Evolutionary conservation across 2,797 vertebrate species (phyloP).

Genomic region (Alauda arvensis): DNA sequence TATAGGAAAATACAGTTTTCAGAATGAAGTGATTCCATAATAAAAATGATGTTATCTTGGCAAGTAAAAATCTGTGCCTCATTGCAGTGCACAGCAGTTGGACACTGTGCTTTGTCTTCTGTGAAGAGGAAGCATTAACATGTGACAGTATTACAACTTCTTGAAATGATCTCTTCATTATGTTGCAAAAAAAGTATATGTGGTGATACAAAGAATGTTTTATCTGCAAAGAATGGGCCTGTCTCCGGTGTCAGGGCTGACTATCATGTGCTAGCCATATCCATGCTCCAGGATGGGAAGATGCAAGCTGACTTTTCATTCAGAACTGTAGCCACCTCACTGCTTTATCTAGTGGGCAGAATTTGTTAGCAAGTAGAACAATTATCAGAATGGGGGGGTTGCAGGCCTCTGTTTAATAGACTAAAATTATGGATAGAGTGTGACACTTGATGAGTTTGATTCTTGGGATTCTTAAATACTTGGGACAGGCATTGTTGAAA

Average conservation of each 20-base stretch:
- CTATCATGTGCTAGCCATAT: conserved; percentile 37
- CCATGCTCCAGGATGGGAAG: not conserved
- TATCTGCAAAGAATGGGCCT: not conserved
- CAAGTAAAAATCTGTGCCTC: not conserved
- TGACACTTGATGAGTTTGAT: not conserved
- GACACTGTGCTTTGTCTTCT: conserved; percentile 22
- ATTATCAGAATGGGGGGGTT: not conserved
- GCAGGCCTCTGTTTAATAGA: not conserved
- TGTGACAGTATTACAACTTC: conserved; percentile 25
- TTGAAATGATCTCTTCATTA: conserved; percentile 16
- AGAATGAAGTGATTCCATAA: not conserved
- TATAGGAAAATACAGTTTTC: not conserved
- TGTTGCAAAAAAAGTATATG: not conserved
- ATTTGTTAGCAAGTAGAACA: not conserved
- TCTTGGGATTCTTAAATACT: not conserved
- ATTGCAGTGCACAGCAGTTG: not conserved
- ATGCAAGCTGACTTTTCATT: not conserved
- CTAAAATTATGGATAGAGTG: not conserved
- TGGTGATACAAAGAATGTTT: not conserved
- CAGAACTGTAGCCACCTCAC: not conserved
- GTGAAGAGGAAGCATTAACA: conserved; percentile 17
- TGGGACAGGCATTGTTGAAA: not conserved
- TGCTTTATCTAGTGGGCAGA: not conserved
- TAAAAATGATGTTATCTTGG: not conserved
- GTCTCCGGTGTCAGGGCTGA: not conserved